Evolutionary conservation across 2,888 invertebrate genomes (phyloP), one percentile per base, ranked within the genome.

Genomic region (Augochlorella aurata): DNA sequence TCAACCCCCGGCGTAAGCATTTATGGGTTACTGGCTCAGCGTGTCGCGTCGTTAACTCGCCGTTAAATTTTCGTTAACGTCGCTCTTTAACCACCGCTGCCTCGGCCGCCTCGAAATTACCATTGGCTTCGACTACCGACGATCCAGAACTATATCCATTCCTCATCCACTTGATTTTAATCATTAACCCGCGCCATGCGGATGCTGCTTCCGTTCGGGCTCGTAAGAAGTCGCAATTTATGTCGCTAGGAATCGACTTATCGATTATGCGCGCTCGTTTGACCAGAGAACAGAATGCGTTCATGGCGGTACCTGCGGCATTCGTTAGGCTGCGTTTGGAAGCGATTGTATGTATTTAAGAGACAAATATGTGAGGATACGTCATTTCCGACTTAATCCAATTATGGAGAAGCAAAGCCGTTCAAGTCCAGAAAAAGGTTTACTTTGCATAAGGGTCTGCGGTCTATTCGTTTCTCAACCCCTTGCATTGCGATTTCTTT

Each of bases 21-120:
- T 92, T 92, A 92, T 92, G 90, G 92, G 92, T 93, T 92, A 92
- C 88, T 89, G 83, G 91, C 92, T 88, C 92, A 92, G 91, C 92
- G 89, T 91, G 91, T 90, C 90, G 90, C 88, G 87, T 91, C 90
- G 91, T 92, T 90, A 91, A 90, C 88, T 88, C 85, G 73, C 84
- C 86, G 86, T 92, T 89, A 89, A 90, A 90, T 87, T 90, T 90
- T 90, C 89, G 88, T 91, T 89, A 89, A 87, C 88, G 80, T 73
- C 72, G 78, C 71, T 79, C 78, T 84, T 83, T 82, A 77, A 79
- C 79, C 81, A 70, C 66, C 70, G 73, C 50, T 45, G 61, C 45
- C 44, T 52, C 49, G 58, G 24, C 65, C 74, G 38, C 16, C 38
- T 24, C 18, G 63, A 38, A 79, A 74, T 79, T 58, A 77, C 71